Evolutionary conservation across 2,113 vertebrate species (phyloP), one percentile per base, ranked within the genome.

Genomic region (Gadus chalcogrammus): DNA sequence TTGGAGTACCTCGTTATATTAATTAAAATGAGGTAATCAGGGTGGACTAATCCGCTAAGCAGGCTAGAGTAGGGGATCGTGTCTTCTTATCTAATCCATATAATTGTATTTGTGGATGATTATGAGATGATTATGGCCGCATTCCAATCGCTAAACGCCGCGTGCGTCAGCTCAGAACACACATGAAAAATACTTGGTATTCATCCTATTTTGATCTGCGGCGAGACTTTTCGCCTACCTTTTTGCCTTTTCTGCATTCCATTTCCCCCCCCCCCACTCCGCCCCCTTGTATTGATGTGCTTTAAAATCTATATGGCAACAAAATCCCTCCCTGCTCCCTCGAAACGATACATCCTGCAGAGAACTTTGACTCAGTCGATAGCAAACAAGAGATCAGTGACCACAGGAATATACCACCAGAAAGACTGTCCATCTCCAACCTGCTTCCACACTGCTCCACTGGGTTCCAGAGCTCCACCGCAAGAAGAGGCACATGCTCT

Each of bases 21-120:
- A 83, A 91, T 91, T 90, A 85, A 87, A 89, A 88, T 79, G 18
- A 84, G 79, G 85, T 88, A 83, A 90, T 90, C 85, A 87, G 78
- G 17, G 17, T 81, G 85, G 87, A 91, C 89, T 89, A 89, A 85
- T 89, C 82, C 80, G 81, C 74, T 87, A 82, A 90, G 85, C 82
- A 86, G 86, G 78, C 90, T 79, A 81, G 74, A 87, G 85, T 65
- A 71, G 72, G 66, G 87, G 88, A 91, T 91, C 88, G 88, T 77
- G 65, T 84, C 81, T 82, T 79, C 12, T 85, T 77, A 79, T 82
- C 82, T 80, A 87, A 89, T 89, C 84, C 76, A 77, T 82, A 76
- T 87, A 84, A 85, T 87, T 85, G 80, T 88, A 82, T 90, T 90
- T 88, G 82, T 82, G 78, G 72, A 86, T 84, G 69, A 48, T 48